Evolutionary conservation across 2,113 vertebrate species (phyloP), one percentile per base, ranked within the genome.

Genomic region (Pelecanoides urinatrix): DNA sequence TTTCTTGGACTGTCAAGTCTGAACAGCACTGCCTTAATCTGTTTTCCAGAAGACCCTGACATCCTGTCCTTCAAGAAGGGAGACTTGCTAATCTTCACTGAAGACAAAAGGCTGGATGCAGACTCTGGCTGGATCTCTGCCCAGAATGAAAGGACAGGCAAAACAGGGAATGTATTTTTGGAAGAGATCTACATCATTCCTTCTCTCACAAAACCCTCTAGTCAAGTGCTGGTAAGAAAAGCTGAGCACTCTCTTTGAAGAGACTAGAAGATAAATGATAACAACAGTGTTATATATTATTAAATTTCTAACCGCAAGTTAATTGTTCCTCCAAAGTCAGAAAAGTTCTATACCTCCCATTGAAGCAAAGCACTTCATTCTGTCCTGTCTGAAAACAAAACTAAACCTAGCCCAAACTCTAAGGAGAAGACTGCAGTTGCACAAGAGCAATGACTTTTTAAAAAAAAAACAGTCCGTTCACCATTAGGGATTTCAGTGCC

Each of bases 11-110:
- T 86, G 53, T 90, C 62, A 87, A 92, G 77, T 10, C 63, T 84
- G 66, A 93, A 80, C 58, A 95, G 14, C 81, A 89, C 34, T 30
- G 29, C 30, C 16, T 92, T 86, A 40, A 80, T 50, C 90, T 87
- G 49, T 90, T 91, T 92, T 93, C 15, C 95, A 99, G 99, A 99
- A 62, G 99, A 99, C 22, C 87, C 97, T 45, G 98, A 96, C 11
- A 96, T 99, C 81, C 98, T 99, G 82, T 97, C 98, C 89, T 99
- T 98, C 96, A 99, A 98, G 93, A 99, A 98, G 87, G 99, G 99
- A 61, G 99, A 99, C 89, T 98, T 99, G 63, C 98, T 99, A 78
- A 94, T 98, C 86, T 95, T 99, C 49, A 98, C 98, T 0, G 97
- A 98, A 94, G 98, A 99, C 61, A 96, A 98, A 53, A 98, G 98